Evolutionary conservation across 2,888 invertebrate species (phyloP), one percentile per base, ranked within the genome.

Genomic region (Schizotus pectinicornis): DNA sequence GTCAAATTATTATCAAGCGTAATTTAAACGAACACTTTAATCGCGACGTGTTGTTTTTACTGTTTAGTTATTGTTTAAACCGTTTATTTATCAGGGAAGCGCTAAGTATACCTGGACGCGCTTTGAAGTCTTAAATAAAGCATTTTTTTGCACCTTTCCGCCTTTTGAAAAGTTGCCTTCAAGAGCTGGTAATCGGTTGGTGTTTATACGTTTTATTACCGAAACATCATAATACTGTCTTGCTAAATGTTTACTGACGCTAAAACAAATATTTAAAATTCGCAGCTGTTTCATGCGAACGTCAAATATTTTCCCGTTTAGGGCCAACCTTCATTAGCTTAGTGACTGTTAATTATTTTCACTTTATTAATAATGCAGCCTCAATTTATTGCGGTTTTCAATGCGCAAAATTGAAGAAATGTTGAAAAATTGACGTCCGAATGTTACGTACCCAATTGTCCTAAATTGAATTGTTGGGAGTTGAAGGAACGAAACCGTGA

Each of bases 331-430:
- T 47, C 42, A 33, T 38, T 58, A 57, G 48, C 47, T 47, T 42
- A 47, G 34, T 41, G 47, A 57, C 42, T 52, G 57, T 36, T 57
- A 57, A 57, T 57, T 42, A 34, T 57, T 57, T 57, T 57, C 37
- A 33, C 32, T 34, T 47, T 32, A 38, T 53, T 46, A 53, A 43
- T 52, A 52, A 53, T 54, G 46, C 32, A 53, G 43, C 53, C 53
- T 52, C 45, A 45, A 46, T n/a, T n/a, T n/a, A n/a, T n/a, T n/a
- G n/a, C n/a, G n/a, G n/a, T n/a, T n/a, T n/a, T n/a, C n/a, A n/a
- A n/a, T n/a, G n/a, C n/a, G n/a, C n/a, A 39, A 45, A 53, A 53
- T 46, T 22, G 5, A 22, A 22, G 3, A 22, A 22, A 22, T n/a
- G n/a, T n/a, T n/a, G n/a, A n/a, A n/a, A n/a, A n/a, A n/a, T n/a